A percentile compares a stretch with the other conserved stretches of the same genome.
phyloP scores from a whole-genome alignment of 2,797 vertebrate genomes.

The Sebastes melanostomus region DNA sequence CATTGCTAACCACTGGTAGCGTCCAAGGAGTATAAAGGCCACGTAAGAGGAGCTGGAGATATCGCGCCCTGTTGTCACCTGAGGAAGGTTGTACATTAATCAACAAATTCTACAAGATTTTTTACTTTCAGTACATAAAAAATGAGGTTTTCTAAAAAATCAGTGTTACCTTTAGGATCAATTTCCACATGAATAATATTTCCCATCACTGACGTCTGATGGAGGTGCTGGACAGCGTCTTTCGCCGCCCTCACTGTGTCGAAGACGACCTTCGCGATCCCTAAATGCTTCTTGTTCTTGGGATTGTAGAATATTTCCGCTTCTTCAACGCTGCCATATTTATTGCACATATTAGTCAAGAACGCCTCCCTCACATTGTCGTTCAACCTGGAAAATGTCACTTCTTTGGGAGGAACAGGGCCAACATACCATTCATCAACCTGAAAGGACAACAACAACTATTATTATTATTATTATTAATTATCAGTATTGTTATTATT shows the following conservation, averaged over 20 bases:
- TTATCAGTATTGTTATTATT: not conserved
- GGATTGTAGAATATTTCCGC: constrained; percentile 95
- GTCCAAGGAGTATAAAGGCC: constrained; percentile 93
- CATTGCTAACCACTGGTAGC: constrained; percentile 86
- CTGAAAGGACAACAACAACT: constrained; percentile 67
- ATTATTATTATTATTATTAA: not conserved
- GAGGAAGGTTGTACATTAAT: constrained; percentile 11
- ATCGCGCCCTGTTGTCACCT: constrained; percentile 93
- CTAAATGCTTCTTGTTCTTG: constrained; percentile 96
- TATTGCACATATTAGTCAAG: constrained; percentile 92
- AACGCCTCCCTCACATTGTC: constrained; percentile 95
- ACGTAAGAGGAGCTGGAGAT: constrained; percentile 91
- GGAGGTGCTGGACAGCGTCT: constrained; percentile 89
- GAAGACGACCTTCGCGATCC: constrained; percentile 94
- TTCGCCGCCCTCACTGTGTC: constrained; percentile 90
- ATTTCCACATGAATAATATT: constrained; percentile 97
- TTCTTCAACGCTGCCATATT: constrained; percentile 91
- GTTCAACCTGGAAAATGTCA: constrained; percentile 95
- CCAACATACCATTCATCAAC: constrained; percentile 96
- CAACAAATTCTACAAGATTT: not conserved
- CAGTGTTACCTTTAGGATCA: constrained; percentile 91
- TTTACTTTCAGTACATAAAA: not conserved
- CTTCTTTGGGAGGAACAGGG: constrained; percentile 93
- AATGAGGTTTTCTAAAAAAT: not conserved
- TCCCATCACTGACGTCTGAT: constrained; percentile 97